Base-by-base conservation (phyloP, 2,113 vertebrate species). In the Natator depressus region DNA sequence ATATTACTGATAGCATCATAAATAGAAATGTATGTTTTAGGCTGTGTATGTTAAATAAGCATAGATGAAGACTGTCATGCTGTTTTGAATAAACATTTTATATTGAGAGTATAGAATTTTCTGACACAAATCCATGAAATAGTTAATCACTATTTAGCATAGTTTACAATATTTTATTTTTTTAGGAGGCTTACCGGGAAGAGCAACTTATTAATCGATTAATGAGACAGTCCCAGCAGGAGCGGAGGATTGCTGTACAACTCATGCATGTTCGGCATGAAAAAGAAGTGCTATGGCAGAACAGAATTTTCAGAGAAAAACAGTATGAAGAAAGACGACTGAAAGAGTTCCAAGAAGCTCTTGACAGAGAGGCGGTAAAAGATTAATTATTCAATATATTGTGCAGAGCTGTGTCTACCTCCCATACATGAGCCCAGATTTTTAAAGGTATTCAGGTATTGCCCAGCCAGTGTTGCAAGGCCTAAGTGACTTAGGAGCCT, bases 191-290 rank as follows among this genome's bases (percentile, higher is more conserved):
- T 3, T 96, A 96, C 88, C 97, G 97, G 5, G 99, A 99, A 20
- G 98, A 99, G 69, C 99, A 99, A 95, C 98, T 99, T 80, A 98
- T 99, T 86, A 98, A 97, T 92, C 98, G 98, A 16, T 94, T 99
- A 93, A 99, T 99, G 96, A 98, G 99, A 47, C 99, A 99, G 94
- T 99, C 99, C 57, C 99, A 99, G 97, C 98, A 99, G 80, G 99
- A 99, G 96, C 98, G 98, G 57, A 98, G 99, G 54, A 98, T 99
- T 69, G 98, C 98, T 0, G 97, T 98, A 82, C 99, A 99, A 97
- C 99, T 99, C 47, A 99, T 99, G 97, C 99, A 99, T 2, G 98
- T 99, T 10, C 98, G 99, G 8, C 98, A 98, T 69, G 98, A 99
- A 89, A 99, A 99, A 94, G 99, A 99, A 75, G 98, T 99, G 85